A percentile compares a stretch with the other conserved stretches of the same genome.
Evolutionary conservation across 2,113 vertebrate species (phyloP).

Genomic region (Oryzias javanicus): DNA sequence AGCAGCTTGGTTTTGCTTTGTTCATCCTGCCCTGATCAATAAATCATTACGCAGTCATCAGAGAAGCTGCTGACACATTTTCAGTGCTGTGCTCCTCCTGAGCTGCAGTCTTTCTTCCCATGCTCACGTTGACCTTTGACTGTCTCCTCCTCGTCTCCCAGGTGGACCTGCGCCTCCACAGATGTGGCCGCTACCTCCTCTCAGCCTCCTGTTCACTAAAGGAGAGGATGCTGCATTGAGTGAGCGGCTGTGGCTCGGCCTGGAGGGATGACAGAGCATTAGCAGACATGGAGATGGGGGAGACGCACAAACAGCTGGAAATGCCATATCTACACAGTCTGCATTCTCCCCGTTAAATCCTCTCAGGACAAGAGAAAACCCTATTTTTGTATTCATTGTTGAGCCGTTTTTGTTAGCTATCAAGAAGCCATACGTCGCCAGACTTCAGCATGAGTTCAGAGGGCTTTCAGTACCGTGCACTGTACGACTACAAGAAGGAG

Average conservation of each 20-base stretch:
- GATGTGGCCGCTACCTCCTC: conserved; percentile 54
- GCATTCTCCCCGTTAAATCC: conserved; percentile 10
- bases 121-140: background rate
- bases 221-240: conserved; percentile 8
- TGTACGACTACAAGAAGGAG: conserved; percentile 88
- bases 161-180: conserved; percentile 38
- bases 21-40: too few species aligned
- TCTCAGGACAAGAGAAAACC: conserved; percentile 33
- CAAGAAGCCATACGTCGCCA: conserved; percentile 31
- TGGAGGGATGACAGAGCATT: conserved; percentile 59
- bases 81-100: too few species aligned
- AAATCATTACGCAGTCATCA: too few species aligned
- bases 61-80: too few species aligned
- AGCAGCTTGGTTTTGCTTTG: too few species aligned
- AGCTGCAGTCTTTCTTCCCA: background rate
- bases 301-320: conserved; percentile 33
- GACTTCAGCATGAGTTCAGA: conserved; percentile 72
- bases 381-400: conserved; percentile 40
- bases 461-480: conserved; percentile 86
- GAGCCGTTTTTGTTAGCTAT: conserved; percentile 13
- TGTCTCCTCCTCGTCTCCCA: background rate
- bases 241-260: conserved; percentile 26
- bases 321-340: conserved; percentile 14
- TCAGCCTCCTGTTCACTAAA: conserved; percentile 59
- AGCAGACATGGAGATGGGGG: conserved; percentile 57